Conservation (phyloP, 1,140 invertebrate genomes). For the Riptortus pedestris region DNA sequence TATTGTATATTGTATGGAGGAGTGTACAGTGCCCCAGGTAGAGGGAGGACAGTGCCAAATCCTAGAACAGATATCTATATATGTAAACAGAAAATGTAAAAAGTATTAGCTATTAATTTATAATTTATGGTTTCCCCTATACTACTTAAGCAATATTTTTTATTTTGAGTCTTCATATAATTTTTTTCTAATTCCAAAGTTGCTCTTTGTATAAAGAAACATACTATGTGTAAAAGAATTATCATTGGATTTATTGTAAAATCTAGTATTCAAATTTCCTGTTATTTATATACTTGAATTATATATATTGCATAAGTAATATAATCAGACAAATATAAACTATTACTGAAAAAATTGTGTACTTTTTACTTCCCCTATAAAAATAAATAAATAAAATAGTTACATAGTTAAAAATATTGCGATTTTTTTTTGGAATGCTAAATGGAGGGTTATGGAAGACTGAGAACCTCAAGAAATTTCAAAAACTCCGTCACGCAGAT, state of each 20-base stretch:
- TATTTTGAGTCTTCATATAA: background rate
- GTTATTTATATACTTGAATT: slow-evolving; percentile 5
- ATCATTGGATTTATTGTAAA: too few species aligned
- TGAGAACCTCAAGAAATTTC: too few species aligned
- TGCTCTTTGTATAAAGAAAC: background rate
- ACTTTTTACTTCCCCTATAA: too few species aligned
- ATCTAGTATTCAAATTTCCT: slow-evolving; percentile 1
- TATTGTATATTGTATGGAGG: too few species aligned
- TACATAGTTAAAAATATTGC: too few species aligned
- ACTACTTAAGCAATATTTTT: background rate
- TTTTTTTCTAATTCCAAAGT: background rate
- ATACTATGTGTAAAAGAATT: too few species aligned
- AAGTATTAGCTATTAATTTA: background rate
- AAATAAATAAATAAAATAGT: too few species aligned
- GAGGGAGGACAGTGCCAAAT: background rate
- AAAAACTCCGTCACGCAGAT: too few species aligned
- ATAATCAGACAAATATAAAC: slow-evolving; percentile 1
- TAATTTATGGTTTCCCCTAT: background rate
- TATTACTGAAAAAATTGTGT: background rate
- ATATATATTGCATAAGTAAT: background rate
- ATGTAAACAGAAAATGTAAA: background rate
- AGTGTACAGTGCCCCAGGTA: background rate
- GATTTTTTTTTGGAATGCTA: too few species aligned
- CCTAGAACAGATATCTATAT: background rate
- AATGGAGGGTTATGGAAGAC: too few species aligned